Percentiles rank a stretch among this genome's conserved stretches.
Evolutionary conservation across 2,113 vertebrate species (phyloP).

Genomic region (Geothlypis trichas): DNA sequence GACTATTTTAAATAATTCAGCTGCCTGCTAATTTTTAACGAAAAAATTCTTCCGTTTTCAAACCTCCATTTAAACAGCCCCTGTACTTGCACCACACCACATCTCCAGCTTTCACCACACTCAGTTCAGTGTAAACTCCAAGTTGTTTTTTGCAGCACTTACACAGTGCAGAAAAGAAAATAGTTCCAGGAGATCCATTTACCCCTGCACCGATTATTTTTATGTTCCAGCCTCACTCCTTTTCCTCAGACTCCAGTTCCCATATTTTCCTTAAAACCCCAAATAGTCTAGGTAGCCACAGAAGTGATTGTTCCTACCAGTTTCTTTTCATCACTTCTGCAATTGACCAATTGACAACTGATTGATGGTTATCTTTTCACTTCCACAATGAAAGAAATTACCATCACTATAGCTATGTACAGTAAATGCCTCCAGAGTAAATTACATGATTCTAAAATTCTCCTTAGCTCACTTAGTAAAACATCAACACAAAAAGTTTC

Average conservation of each 20-base stretch:
- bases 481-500: constrained; percentile 94
- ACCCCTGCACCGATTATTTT: background rate
- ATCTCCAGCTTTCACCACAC: background rate
- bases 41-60: background rate
- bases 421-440: constrained; percentile 98
- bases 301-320: constrained; percentile 88
- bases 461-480: constrained; percentile 86
- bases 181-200: background rate
- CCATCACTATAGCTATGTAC: constrained; percentile 99
- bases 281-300: constrained; percentile 90
- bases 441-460: constrained; percentile 98
- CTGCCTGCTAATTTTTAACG: background rate
- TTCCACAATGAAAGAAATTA: constrained; percentile 96
- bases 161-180: fast-evolving
- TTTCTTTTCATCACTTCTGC: constrained; percentile 93
- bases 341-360: constrained; percentile 99
- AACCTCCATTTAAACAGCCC: background rate
- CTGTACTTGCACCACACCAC: background rate
- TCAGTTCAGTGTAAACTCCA: fast-evolving
- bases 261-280: constrained; percentile 83
- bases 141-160: background rate
- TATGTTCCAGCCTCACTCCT: constrained; percentile 71
- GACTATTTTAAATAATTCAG: background rate
- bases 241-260: constrained; percentile 82
- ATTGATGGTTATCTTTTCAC: constrained; percentile 99